These are phyloP conservation scores for Syngnathoides biaculeatus DNA, from an alignment of 2,113 vertebrate genomes.

Conservation along the genomic window DNA sequence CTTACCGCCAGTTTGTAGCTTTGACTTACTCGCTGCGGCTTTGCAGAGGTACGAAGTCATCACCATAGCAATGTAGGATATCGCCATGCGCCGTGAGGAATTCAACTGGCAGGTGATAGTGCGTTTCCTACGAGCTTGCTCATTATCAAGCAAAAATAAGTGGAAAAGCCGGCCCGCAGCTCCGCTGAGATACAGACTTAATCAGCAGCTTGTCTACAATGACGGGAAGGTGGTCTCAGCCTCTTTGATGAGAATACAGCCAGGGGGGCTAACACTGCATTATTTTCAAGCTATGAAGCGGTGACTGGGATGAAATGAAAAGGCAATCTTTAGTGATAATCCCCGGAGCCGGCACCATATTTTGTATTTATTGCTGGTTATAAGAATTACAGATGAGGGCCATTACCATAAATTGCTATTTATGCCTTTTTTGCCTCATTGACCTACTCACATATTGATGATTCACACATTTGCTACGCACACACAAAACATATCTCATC, in stretches of 20 bases:
- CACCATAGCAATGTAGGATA: constrained; percentile 48
- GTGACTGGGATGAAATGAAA: constrained; percentile 28
- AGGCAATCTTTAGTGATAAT: constrained; percentile 19
- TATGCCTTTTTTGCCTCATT: neutral
- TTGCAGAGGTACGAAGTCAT: constrained; percentile 54
- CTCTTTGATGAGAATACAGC: constrained; percentile 19
- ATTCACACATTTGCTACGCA: neutral
- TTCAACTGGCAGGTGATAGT: constrained; percentile 31
- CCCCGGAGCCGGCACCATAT: neutral
- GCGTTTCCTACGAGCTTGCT: constrained; percentile 35
- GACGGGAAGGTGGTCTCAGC: constrained; percentile 15
- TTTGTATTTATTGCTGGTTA: neutral
- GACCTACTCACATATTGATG: neutral
- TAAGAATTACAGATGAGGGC: neutral
- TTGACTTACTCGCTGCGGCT: constrained; percentile 28
- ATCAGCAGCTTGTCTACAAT: constrained; percentile 41
- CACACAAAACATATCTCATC: neutral
- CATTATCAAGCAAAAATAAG: constrained; percentile 54
- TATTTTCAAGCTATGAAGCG: constrained; percentile 34
- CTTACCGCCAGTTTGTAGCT: constrained; percentile 15
- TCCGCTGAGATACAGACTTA: constrained; percentile 36
- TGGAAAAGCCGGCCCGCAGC: constrained; percentile 41
- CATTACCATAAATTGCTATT: neutral
- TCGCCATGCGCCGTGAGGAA: constrained; percentile 29
- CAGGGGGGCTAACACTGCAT: constrained; percentile 5